Conservation (phyloP, 2,888 invertebrate species). For the Trypoxylon attenuatum region DNA sequence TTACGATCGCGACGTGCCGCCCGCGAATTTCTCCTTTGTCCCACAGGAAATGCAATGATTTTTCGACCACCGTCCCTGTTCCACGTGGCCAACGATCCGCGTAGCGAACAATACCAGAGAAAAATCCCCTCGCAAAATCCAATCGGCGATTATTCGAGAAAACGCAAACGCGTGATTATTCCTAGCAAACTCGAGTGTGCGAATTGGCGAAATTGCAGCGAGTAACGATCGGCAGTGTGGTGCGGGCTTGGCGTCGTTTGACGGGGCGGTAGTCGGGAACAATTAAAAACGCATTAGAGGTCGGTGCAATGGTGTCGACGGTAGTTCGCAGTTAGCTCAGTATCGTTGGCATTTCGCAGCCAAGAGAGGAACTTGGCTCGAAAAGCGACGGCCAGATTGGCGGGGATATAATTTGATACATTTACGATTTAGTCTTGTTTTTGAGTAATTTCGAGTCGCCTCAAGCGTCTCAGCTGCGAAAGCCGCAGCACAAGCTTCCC, state of each 20-base stretch:
- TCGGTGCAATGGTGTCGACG: constrained; percentile 20
- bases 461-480: constrained; percentile 61
- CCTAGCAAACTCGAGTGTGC: no score
- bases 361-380: neutral
- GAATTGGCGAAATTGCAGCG: no score
- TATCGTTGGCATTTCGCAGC: no score
- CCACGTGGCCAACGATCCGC: neutral
- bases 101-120: no score
- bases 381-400: constrained; percentile 12
- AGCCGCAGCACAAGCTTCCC: constrained; percentile 35
- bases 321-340: no score
- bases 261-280: constrained; percentile 28
- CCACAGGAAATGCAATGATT: constrained; percentile 24
- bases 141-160: neutral
- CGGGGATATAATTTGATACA: constrained; percentile 66
- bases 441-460: constrained; percentile 70
- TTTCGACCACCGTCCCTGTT: neutral
- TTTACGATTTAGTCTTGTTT: constrained; percentile 71
- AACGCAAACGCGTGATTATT: neutral
- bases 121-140: neutral
- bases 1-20: constrained; percentile 31
- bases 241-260: constrained; percentile 1
- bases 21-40: constrained; percentile 27
- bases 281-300: constrained; percentile 54
- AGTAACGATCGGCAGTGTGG: neutral